phyloP scores from a whole-genome alignment of 1,140 invertebrate species.

The Macrosteles quadrilineatus region DNA sequence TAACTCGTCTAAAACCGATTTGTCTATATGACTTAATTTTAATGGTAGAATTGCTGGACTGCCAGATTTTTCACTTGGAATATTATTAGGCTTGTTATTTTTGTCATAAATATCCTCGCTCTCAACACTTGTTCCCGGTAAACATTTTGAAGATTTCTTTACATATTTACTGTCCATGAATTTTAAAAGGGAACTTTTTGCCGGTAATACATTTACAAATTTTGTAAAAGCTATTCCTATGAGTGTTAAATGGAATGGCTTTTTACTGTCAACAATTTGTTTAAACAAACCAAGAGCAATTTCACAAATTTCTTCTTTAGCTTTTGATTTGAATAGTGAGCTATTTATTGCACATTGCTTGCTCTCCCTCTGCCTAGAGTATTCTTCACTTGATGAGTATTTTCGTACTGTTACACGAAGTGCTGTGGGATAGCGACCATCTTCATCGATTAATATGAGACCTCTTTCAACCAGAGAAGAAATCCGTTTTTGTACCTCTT shows the following conservation, averaged over 20 bases:
- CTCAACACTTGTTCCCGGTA: not conserved
- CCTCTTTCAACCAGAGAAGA: slow-evolving; percentile 65
- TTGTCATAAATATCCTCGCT: not conserved
- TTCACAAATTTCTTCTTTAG: slow-evolving; percentile 65
- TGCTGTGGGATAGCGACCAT: slow-evolving; percentile 72
- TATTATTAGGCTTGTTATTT: not conserved
- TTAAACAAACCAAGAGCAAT: slow-evolving; percentile 73
- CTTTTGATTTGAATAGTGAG: slow-evolving; percentile 59
- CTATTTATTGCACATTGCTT: slow-evolving; percentile 69
- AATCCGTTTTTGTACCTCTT: slow-evolving; percentile 69
- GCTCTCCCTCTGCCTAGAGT: slow-evolving; percentile 66
- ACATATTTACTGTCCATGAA: slow-evolving; percentile 10
- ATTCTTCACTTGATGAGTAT: slow-evolving; percentile 58
- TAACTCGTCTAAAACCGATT: slow-evolving; percentile 8
- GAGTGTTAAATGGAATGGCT: slow-evolving; percentile 75
- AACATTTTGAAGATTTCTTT: not conserved
- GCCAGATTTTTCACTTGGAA: no score
- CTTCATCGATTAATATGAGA: slow-evolving; percentile 67
- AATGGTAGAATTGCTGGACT: no score
- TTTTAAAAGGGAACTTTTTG: slow-evolving; percentile 52
- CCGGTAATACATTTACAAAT: slow-evolving; percentile 52
- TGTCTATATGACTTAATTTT: not conserved
- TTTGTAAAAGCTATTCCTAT: slow-evolving; percentile 77
- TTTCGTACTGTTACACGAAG: slow-evolving; percentile 73
- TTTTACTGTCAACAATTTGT: slow-evolving; percentile 67